Evolutionary conservation across 2,888 invertebrate genomes (phyloP).

Genomic region (Drosophila quasianomalipes): DNA sequence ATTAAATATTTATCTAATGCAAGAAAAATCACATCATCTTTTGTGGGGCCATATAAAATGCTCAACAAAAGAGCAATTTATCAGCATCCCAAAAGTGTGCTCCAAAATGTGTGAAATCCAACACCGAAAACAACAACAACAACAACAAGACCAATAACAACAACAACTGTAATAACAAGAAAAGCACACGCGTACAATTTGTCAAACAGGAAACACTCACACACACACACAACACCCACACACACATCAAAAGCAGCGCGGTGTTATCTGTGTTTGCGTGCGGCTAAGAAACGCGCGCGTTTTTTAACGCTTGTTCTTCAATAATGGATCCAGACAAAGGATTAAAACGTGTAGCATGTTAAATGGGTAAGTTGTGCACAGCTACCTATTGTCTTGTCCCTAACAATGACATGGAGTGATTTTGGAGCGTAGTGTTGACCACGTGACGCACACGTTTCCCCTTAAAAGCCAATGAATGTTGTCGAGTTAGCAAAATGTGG

Average conservation of each 20-base stretch:
- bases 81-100: conserved; percentile 75
- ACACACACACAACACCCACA: conserved; percentile 4
- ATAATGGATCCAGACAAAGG: conserved; percentile 47
- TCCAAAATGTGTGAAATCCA: conserved; percentile 60
- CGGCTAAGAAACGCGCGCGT: conserved; percentile 39
- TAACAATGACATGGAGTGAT: conserved; percentile 22
- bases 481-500: conserved; percentile 52
- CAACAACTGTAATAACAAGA: conserved; percentile 34
- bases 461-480: conserved; percentile 62
- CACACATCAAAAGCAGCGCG: neutral
- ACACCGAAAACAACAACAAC: conserved; percentile 32
- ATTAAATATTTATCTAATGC: conserved; percentile 74
- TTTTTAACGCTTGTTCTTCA: conserved; percentile 37
- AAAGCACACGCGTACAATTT: conserved; percentile 44
- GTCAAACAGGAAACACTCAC: conserved; percentile 42
- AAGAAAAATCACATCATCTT: conserved; percentile 68
- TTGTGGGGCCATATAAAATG: conserved; percentile 50
- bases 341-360: conserved; percentile 58
- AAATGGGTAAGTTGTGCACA: conserved; percentile 61
- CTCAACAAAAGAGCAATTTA: conserved; percentile 73
- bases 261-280: conserved; percentile 9
- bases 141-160: conserved; percentile 35
- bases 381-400: conserved; percentile 15
- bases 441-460: conserved; percentile 30
- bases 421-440: neutral